Conservation (phyloP, 2,113 vertebrate species). For the Meles meles region DNA sequence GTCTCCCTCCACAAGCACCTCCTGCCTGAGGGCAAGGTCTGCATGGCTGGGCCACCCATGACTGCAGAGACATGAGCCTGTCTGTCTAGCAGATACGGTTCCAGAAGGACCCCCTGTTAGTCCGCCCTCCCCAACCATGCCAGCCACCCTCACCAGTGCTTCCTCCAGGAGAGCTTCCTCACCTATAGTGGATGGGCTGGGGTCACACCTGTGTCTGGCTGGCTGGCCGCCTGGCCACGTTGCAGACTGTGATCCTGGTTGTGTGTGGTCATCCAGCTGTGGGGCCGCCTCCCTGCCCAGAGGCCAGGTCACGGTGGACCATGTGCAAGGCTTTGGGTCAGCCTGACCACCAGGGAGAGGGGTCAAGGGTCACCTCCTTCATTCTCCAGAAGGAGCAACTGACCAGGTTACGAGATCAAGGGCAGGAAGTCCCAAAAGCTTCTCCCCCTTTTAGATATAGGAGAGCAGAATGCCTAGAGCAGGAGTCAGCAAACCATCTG, state of each 20-base stretch:
- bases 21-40: background rate
- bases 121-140: too few species aligned
- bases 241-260: too few species aligned
- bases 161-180: background rate
- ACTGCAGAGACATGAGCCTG: background rate
- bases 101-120: background rate
- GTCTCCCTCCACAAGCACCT: background rate
- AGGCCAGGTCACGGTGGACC: background rate
- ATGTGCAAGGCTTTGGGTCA: background rate
- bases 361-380: too few species aligned
- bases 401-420: background rate
- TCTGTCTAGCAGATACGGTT: background rate
- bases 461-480: background rate
- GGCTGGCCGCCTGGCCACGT: too few species aligned
- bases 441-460: background rate
- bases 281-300: rapidly evolving
- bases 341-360: background rate
- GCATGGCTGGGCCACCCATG: background rate
- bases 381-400: background rate
- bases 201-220: background rate
- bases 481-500: background rate
- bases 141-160: background rate
- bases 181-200: background rate
- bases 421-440: background rate
- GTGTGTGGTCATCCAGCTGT: background rate